Conservation (phyloP, 2,797 vertebrate genomes). For the Gila robusta region DNA sequence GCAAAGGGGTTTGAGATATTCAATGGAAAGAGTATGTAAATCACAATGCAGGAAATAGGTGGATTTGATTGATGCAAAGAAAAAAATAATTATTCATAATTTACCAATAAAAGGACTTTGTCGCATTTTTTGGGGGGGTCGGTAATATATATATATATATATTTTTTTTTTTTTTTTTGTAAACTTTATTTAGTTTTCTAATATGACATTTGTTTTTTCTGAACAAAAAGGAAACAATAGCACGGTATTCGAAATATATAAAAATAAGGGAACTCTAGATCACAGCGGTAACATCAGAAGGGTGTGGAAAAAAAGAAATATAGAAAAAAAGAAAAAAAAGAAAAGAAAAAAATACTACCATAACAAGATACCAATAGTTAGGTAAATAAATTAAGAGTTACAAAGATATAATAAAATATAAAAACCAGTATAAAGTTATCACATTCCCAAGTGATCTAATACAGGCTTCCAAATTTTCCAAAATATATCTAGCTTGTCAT, state of each 20-base stretch:
- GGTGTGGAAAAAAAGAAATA: neutral
- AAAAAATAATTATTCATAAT: neutral
- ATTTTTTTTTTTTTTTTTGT: neutral
- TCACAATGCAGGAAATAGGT: neutral
- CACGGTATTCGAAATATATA: too few relatives aligned
- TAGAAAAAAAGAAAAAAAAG: too few relatives aligned
- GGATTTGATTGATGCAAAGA: neutral
- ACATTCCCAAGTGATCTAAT: neutral
- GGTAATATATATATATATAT: neutral
- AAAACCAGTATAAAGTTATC: neutral
- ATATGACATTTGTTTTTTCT: too few relatives aligned
- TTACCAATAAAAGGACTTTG: neutral
- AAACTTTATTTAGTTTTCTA: too few relatives aligned
- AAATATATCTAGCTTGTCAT: neutral
- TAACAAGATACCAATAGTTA: too few relatives aligned
- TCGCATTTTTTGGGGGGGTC: too few relatives aligned
- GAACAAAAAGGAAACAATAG: too few relatives aligned
- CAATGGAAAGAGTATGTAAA: neutral
- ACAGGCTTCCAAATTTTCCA: neutral
- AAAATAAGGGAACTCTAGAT: too few relatives aligned
- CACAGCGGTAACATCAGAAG: too few relatives aligned
- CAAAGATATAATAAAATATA: neutral
- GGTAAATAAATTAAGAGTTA: neutral
- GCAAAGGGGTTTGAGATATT: neutral
- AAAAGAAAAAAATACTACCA: too few relatives aligned